These are phyloP conservation scores for Manacus vitellinus DNA, from an alignment of 2,113 vertebrate genomes.

Conservation along the genomic window DNA sequence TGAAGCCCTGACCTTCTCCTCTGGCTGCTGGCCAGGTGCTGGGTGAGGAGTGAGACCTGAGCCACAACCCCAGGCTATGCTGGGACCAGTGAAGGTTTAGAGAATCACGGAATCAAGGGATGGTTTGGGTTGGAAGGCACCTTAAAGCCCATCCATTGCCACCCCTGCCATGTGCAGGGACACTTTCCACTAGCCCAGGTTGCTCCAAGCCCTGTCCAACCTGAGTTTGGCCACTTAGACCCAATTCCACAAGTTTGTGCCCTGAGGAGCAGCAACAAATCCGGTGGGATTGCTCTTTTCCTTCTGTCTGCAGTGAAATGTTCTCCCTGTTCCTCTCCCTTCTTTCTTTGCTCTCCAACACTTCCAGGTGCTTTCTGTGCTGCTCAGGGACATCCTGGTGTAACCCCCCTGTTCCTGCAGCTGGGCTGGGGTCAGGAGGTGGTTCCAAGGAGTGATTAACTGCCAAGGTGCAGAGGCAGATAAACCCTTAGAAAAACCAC, in stretches of 20 bases:
- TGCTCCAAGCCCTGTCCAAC: not conserved
- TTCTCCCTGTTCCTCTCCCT: not conserved
- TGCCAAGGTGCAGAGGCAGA: slow-evolving; percentile 22
- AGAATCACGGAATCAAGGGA: no score
- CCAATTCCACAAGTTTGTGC: fast-evolving
- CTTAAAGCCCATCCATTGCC: not conserved
- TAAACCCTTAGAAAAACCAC: not conserved
- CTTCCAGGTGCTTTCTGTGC: not conserved
- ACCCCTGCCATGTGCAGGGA: no score
- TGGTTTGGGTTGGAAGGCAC: not conserved
- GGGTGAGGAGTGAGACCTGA: no score
- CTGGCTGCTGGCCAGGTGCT: no score
- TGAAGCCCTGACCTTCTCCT: no score
- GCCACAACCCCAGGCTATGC: no score
- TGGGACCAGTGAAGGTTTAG: fast-evolving
- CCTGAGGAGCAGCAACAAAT: not conserved
- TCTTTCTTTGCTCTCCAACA: not conserved
- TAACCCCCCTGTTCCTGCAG: not conserved
- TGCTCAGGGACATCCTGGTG: not conserved
- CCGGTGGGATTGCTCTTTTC: not conserved
- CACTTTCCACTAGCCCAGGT: no score
- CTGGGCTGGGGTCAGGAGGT: not conserved
- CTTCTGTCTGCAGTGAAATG: not conserved
- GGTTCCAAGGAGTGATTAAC: not conserved
- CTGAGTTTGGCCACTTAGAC: not conserved